These are phyloP conservation scores for Archaeoteleia sp. DNA, from an alignment of 2,888 invertebrate genomes.

Conservation along the genomic window DNA sequence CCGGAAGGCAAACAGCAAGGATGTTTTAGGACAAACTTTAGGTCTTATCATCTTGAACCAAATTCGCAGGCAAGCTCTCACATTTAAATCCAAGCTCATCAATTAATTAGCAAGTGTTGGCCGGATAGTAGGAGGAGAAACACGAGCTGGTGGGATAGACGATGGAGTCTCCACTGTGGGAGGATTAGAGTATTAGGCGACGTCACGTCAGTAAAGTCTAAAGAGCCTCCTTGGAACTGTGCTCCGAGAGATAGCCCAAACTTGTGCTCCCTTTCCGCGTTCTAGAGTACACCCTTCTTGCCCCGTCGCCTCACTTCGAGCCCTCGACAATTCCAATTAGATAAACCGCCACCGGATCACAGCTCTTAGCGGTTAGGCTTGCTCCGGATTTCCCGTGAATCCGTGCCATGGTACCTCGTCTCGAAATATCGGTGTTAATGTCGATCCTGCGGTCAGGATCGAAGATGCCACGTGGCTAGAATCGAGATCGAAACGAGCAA, in stretches of 20 bases:
- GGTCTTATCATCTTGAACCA: constrained; percentile 43
- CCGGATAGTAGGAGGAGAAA: constrained; percentile 56
- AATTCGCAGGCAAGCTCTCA: constrained; percentile 41
- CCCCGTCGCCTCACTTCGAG: constrained; percentile 55
- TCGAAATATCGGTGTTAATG: constrained; percentile 56
- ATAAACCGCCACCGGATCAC: constrained; percentile 72
- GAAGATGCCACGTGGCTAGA: constrained; percentile 18
- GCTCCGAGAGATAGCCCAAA: constrained; percentile 72
- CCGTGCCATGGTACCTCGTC: constrained; percentile 27
- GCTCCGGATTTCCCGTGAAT: constrained; percentile 54
- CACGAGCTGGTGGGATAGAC: constrained; percentile 60
- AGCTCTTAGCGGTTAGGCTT: constrained; percentile 68
- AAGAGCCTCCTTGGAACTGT: constrained; percentile 72
- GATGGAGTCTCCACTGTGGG: constrained; percentile 62
- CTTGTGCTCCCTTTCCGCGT: constrained; percentile 57
- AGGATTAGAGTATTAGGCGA: constrained; percentile 74
- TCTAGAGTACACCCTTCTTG: constrained; percentile 28
- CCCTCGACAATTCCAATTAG: constrained; percentile 73
- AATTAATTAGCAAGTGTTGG: constrained; percentile 70
- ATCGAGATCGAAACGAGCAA: constrained; percentile 19
- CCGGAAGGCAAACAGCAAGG: constrained; percentile 38
- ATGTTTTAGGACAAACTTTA: constrained; percentile 43
- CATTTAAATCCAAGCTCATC: constrained; percentile 63
- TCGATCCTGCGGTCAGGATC: constrained; percentile 36
- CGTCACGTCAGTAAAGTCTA: constrained; percentile 73